Percentiles rank a stretch among this genome's conserved stretches.
phyloP scores from a whole-genome alignment of 2,888 invertebrate species.

The Callyntrura guangdongensis region DNA sequence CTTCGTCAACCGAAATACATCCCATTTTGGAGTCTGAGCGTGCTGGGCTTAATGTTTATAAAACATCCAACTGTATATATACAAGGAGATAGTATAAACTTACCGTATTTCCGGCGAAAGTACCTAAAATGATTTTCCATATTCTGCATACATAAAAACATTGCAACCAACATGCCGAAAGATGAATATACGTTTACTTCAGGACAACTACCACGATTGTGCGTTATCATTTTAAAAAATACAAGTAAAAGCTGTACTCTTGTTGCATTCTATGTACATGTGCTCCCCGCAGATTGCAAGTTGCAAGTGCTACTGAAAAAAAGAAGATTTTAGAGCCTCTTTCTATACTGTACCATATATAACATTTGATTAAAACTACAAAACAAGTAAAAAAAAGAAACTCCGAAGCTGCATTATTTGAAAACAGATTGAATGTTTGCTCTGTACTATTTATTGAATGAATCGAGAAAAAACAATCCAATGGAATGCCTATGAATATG shows the following conservation, averaged over 20 bases:
- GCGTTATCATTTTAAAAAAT: neutral
- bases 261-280: neutral
- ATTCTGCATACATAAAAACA: neutral
- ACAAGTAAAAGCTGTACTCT: neutral
- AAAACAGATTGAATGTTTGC: constrained; percentile 7
- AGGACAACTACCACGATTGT: neutral
- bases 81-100: neutral
- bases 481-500: constrained; percentile 43
- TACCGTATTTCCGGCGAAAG: neutral
- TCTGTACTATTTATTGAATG: neutral
- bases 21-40: constrained; percentile 13
- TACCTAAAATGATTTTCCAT: constrained; percentile 7
- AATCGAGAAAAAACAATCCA: constrained; percentile 23
- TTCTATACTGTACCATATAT: neutral
- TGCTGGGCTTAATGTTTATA: constrained; percentile 32
- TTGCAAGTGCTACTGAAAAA: neutral
- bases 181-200: neutral
- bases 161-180: neutral
- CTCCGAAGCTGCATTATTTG: constrained; percentile 2
- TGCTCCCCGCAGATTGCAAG: neutral
- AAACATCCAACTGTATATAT: constrained; percentile 39
- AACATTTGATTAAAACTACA: constrained; percentile 5
- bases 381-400: neutral
- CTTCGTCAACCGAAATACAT: constrained; percentile 35
- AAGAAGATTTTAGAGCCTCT: neutral